Base-by-base conservation (phyloP, 2,113 vertebrate genomes). In the Thalassarche chlororhynchos region DNA sequence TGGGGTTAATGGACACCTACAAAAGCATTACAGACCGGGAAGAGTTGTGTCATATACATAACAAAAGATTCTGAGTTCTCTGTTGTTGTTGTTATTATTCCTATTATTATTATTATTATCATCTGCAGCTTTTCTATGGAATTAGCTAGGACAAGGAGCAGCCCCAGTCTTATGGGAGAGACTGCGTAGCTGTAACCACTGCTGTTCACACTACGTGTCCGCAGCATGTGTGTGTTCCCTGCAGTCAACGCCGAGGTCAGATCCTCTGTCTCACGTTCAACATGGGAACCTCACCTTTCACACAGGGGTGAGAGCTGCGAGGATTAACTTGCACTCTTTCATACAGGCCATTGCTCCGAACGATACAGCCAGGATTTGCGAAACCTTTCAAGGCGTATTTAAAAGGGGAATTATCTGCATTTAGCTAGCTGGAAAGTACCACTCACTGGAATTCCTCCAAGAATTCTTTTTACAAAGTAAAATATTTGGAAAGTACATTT, bases 401-500 rank as follows among this genome's bases (percentile, higher is more conserved):
- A 64, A 93, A 88, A 64, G 38, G 51, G 42, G 95, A 97, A 94
- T 96, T 96, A 94, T 91, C 93, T 94, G 51, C 58, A 40, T 81
- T 96, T 84, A 93, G 78, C 82, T 95, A 14, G 62, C 76, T 96
- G 95, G 94, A 97, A 97, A 95, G 87, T 96, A 97, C 93, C 87
- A 95, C 74, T 57, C 77, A 5, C 40, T 97, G 97, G 96, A 97
- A 84, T 46, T 31, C 55, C 82, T 96, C 97, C 95, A 97, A 96
- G 82, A 88, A 65, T 52, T 84, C 62, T 77, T 91, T 93, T 97
- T 96, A 95, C 58, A 46, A 96, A 97, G 84, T 93, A 95, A 96
- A 97, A 97, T 97, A 96, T 95, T 97, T 97, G 79, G 81, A 90
- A 94, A 97, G 87, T 80, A 97, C 93, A 97, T 97, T 97, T 97